These are phyloP conservation scores for Zosterops pallidus DNA, from an alignment of 2,113 vertebrate species.

Conservation along the genomic window DNA sequence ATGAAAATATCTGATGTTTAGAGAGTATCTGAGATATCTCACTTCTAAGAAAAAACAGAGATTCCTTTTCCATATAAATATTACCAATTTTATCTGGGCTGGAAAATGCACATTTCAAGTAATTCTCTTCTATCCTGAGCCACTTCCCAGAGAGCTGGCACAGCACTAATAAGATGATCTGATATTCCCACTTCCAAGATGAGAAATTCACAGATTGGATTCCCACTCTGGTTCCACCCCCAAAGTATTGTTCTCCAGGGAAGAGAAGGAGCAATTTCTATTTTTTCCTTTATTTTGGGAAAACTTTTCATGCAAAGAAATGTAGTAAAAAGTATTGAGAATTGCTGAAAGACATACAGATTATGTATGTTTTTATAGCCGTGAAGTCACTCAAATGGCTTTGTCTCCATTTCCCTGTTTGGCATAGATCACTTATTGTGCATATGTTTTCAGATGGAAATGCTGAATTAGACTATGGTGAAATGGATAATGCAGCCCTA, in stretches of 20 bases:
- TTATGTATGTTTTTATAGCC: constrained; percentile 48
- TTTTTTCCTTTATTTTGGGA: neutral
- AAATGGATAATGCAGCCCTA: constrained; percentile 73
- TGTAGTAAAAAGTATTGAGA: constrained; percentile 23
- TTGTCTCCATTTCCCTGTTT: constrained; percentile 64
- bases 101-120: neutral
- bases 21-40: neutral
- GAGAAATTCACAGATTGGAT: neutral
- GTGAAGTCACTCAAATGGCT: constrained; percentile 65
- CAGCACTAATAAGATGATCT: neutral
- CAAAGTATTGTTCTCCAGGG: neutral
- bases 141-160: neutral
- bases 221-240: neutral
- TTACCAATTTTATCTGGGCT: neutral
- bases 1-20: neutral
- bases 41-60: neutral
- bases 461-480: constrained; percentile 74
- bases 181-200: neutral
- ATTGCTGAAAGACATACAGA: constrained; percentile 13
- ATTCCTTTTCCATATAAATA: neutral
- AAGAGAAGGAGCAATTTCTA: neutral
- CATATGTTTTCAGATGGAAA: constrained; percentile 75
- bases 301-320: constrained; percentile 29
- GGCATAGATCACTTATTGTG: constrained; percentile 75
- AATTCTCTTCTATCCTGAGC: neutral